These are phyloP conservation scores for Pyrgus malvae DNA, from an alignment of 2,888 invertebrate genomes.

Conservation along the genomic window DNA sequence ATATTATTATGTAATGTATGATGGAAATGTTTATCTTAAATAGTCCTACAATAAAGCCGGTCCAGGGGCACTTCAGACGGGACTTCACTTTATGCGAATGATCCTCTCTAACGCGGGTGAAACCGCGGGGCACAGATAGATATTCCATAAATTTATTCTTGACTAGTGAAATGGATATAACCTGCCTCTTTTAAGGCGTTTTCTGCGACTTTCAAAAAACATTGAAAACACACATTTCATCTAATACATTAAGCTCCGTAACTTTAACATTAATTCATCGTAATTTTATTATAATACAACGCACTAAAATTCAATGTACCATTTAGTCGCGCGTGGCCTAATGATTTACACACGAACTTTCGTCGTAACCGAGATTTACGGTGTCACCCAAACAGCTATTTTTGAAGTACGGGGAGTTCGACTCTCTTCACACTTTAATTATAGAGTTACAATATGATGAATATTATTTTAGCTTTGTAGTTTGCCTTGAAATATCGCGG, in stretches of 20 bases:
- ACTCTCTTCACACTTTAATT: constrained; percentile 74
- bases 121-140: too few relatives aligned
- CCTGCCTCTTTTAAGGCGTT: not conserved
- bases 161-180: too few relatives aligned
- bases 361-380: constrained; percentile 72
- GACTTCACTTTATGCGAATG: too few relatives aligned
- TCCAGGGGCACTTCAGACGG: too few relatives aligned
- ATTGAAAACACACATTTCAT: not conserved
- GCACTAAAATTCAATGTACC: constrained; percentile 71
- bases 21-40: too few relatives aligned
- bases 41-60: too few relatives aligned
- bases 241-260: not conserved
- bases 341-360: constrained; percentile 72
- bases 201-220: not conserved
- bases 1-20: too few relatives aligned
- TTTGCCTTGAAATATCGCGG: constrained; percentile 59
- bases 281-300: constrained; percentile 35
- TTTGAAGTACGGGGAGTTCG: constrained; percentile 68
- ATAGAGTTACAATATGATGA: constrained; percentile 72
- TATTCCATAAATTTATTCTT: too few relatives aligned
- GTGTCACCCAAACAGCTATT: constrained; percentile 69
- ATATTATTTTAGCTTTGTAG: constrained; percentile 61
- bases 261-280: not conserved
- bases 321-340: constrained; percentile 56
- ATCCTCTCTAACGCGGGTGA: too few relatives aligned